Evolutionary conservation across 2,113 vertebrate genomes (phyloP).

Genomic region (Smithornis capensis): DNA sequence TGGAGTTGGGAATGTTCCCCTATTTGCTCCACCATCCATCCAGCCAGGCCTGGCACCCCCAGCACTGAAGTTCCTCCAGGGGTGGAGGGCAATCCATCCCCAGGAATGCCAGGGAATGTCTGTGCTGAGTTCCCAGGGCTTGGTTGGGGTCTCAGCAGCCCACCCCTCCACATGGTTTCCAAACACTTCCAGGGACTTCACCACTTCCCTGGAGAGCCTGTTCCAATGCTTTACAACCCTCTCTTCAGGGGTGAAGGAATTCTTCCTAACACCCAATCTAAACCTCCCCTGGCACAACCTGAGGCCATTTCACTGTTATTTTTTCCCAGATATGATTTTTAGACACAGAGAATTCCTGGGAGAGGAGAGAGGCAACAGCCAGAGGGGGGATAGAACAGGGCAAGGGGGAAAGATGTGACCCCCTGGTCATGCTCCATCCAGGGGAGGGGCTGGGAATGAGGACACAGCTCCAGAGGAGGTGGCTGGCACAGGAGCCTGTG

Average conservation of each 20-base stretch:
- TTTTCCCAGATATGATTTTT: background rate
- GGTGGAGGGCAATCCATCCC: background rate
- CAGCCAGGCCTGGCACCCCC: background rate
- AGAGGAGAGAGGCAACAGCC: rapidly evolving
- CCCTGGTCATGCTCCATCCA: rapidly evolving
- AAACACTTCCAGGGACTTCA: background rate
- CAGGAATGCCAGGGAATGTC: background rate
- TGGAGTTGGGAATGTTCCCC: background rate
- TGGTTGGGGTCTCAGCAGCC: background rate
- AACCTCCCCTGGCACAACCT: background rate
- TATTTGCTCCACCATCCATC: background rate
- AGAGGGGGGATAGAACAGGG: rapidly evolving
- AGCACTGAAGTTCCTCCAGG: rapidly evolving
- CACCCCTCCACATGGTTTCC: background rate
- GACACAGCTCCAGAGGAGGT: rapidly evolving
- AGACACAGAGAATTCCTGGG: background rate
- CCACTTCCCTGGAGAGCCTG: background rate
- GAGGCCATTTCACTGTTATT: background rate
- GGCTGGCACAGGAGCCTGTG: rapidly evolving
- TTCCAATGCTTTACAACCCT: background rate
- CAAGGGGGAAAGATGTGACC: rapidly evolving
- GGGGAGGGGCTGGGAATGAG: background rate
- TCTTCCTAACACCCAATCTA: background rate
- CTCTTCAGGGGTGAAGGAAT: background rate
- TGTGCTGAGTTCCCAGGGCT: rapidly evolving